Percentiles rank a stretch among this genome's conserved stretches.
Conservation (phyloP, 2,888 invertebrate genomes). For the Clivina fossor region DNA sequence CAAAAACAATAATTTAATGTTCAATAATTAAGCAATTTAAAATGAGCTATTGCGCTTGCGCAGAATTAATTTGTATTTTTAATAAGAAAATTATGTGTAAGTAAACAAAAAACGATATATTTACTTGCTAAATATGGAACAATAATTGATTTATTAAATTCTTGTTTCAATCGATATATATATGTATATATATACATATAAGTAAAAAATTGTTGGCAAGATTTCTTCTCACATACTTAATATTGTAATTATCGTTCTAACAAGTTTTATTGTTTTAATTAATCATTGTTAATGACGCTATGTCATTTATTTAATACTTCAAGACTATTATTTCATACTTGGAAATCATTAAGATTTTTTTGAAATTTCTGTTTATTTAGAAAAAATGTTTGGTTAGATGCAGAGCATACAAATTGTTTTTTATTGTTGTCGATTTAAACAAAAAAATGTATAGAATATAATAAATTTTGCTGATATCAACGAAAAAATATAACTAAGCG, state of each 20-base stretch:
- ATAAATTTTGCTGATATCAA: too few relatives aligned
- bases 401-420: too few relatives aligned
- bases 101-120: constrained; percentile 2
- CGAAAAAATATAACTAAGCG: too few relatives aligned
- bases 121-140: constrained; percentile 16
- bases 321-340: neutral
- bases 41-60: constrained; percentile 20
- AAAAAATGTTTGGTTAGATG: neutral
- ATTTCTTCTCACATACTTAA: constrained; percentile 25
- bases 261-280: constrained; percentile 10
- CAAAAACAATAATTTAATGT: constrained; percentile 3
- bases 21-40: constrained; percentile 25
- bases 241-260: constrained; percentile 8
- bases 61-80: constrained; percentile 26
- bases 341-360: too few relatives aligned
- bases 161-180: too few relatives aligned
- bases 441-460: too few relatives aligned
- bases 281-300: constrained; percentile 1
- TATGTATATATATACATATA: too few relatives aligned
- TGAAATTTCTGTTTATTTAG: neutral
- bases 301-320: neutral
- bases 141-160: constrained; percentile 29
- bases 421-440: too few relatives aligned
- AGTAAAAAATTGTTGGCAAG: constrained; percentile 10
- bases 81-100: constrained; percentile 14